Evolutionary conservation across 2,797 vertebrate genomes (phyloP), one percentile per base, ranked within the genome.

Genomic region (Trachurus trachurus): DNA sequence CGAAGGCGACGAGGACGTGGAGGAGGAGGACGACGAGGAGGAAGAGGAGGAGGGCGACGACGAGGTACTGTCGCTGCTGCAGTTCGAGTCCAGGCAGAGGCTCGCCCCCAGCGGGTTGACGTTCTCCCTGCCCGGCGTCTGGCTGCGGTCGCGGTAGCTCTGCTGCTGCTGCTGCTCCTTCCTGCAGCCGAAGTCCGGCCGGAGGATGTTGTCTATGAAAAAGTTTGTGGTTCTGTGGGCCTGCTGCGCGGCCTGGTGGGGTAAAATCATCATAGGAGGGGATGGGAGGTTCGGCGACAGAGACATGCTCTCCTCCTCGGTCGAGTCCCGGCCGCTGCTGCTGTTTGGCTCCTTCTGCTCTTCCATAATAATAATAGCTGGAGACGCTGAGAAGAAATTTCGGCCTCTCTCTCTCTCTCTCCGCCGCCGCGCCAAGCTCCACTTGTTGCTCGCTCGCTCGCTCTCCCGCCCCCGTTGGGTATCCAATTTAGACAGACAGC

Each of bases 191-290:
- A 99, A 99, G 94, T 99, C 97, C 84, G 98, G 98, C 87, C 97
- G 96, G 57, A 99, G 94, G 88, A 99, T 98, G 95, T 98, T 97
- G 94, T 98, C 98, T 87, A 98, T 98, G 94, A 98, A 98, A 92
- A 98, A 98, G 97, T 98, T 98, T 81, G 97, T 98, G 91, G 96
- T 98, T 91, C 97, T 94, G 89, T 97, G 97, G 65, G 94, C 93
- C 92, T 96, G 97, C 93, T 95, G 96, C 62, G 94, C 96, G 60
- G 95, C 96, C 83, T 94, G 95, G 83, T 95, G 96, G 73, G 91
- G 96, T 81, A 94, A 90, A 49, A 94, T 95, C 26, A 26, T 26
- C 26, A 26, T 26, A 78, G 94, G 96, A 54, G 95, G 97, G 87
- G 93, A 97, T 74, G 93, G 96, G 66, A 94, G 95, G 86, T 94